A percentile compares a stretch with the other conserved stretches of the same genome.
Conservation (phyloP, 2,888 invertebrate species). For the Cephalotes varians region DNA sequence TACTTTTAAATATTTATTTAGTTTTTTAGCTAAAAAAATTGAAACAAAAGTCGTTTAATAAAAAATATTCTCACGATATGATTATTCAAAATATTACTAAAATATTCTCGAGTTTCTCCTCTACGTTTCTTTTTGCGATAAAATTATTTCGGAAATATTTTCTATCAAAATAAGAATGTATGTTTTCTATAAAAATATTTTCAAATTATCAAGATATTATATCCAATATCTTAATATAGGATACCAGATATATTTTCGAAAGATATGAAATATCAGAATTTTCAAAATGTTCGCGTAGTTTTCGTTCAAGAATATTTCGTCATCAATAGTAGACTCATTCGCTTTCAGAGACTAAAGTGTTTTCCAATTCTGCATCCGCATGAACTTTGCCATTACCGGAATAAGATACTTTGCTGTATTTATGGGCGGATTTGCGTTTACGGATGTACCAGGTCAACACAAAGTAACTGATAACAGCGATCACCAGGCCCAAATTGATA, state of each 20-base stretch:
- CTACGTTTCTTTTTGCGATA: neutral
- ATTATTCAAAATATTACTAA: neutral
- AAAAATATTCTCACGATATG: neutral
- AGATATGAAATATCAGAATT: neutral
- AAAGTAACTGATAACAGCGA: slow-evolving; percentile 68
- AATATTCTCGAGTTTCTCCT: neutral
- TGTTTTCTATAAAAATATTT: neutral
- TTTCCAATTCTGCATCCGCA: slow-evolving; percentile 54
- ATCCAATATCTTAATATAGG: neutral
- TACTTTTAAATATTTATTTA: slow-evolving; percentile 12
- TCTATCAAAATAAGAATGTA: neutral
- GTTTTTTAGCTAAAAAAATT: neutral
- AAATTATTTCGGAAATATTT: neutral
- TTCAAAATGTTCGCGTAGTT: neutral
- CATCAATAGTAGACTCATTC: slow-evolving; percentile 50
- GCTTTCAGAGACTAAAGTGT: slow-evolving; percentile 65
- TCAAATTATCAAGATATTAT: neutral
- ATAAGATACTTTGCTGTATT: slow-evolving; percentile 75
- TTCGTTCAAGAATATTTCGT: neutral
- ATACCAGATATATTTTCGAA: neutral
- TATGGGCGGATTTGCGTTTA: slow-evolving; percentile 53
- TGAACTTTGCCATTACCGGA: slow-evolving; percentile 63
- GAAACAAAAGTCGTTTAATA: neutral
- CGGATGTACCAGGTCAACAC: slow-evolving; percentile 60
- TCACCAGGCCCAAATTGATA: slow-evolving; percentile 72